Percentiles rank a stretch among this genome's conserved stretches.
phyloP scores from a whole-genome alignment of 2,113 vertebrate genomes.

The Deroptyus accipitrinus region DNA sequence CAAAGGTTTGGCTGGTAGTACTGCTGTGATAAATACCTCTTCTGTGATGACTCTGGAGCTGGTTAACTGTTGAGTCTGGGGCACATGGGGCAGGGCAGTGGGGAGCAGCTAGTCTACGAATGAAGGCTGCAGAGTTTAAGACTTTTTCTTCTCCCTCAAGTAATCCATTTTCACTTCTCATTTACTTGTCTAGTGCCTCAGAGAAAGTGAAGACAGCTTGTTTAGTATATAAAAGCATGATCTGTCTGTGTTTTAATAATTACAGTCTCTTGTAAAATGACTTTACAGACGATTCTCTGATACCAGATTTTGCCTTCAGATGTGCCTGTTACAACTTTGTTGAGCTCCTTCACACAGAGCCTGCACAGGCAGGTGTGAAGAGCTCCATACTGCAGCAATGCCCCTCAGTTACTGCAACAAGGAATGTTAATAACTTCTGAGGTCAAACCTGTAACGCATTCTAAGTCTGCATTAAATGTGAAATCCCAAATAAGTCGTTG shows the following conservation, averaged over 20 bases:
- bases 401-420: background rate
- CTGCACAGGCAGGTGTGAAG: background rate
- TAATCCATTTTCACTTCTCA: constrained; percentile 30
- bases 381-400: accelerated
- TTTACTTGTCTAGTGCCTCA: constrained; percentile 5
- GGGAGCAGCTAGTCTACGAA: background rate
- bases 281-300: background rate
- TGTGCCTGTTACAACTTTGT: background rate
- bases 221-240: constrained; percentile 11
- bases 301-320: background rate
- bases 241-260: constrained; percentile 53
- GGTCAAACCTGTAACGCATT: background rate
- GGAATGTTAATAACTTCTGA: background rate
- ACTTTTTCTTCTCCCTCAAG: background rate
- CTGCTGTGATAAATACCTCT: background rate
- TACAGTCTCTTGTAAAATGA: constrained; percentile 17
- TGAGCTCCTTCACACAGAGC: background rate
- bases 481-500: background rate
- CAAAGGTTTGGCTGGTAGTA: background rate
- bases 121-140: background rate
- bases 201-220: constrained; percentile 23
- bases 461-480: background rate
- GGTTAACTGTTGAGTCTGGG: background rate
- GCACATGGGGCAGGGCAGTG: background rate
- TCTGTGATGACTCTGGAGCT: background rate